phyloP scores from a whole-genome alignment of 35 echinoderm and acorn worm species.

The Eucidaris tribuloides region DNA sequence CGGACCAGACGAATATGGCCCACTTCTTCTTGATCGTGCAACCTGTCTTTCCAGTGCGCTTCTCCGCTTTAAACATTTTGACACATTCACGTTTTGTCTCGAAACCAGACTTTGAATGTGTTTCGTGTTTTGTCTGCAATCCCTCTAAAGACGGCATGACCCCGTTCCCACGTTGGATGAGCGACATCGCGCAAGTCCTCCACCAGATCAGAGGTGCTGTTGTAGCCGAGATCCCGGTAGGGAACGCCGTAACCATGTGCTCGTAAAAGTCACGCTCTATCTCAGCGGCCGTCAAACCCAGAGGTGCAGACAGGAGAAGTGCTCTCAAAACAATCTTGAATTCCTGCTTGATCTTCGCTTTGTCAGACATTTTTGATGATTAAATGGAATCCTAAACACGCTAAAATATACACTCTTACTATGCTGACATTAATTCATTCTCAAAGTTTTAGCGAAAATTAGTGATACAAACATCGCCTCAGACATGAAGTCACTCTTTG shows the following conservation, averaged over 20 bases:
- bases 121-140: slow-evolving; percentile 74
- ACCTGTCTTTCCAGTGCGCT: slow-evolving; percentile 16
- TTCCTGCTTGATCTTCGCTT: slow-evolving; percentile 74
- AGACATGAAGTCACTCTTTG: too few species aligned
- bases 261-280: slow-evolving; percentile 67
- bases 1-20: background rate
- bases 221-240: slow-evolving; percentile 70
- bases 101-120: slow-evolving; percentile 88
- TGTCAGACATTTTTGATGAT: slow-evolving; percentile 95
- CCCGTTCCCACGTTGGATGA: slow-evolving; percentile 58
- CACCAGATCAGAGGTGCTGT: slow-evolving; percentile 54
- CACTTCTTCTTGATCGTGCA: background rate
- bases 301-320: slow-evolving; percentile 73
- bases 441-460: too few species aligned
- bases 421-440: too few species aligned
- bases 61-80: slow-evolving; percentile 61
- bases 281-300: slow-evolving; percentile 75
- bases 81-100: slow-evolving; percentile 69
- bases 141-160: slow-evolving; percentile 65
- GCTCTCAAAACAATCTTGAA: slow-evolving; percentile 83
- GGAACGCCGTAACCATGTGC: slow-evolving; percentile 61
- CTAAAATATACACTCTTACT: too few species aligned
- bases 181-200: slow-evolving; percentile 77
- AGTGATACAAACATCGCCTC: too few species aligned
- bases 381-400: too few species aligned